These are phyloP conservation scores for Bombus ignitus DNA, from an alignment of 1,140 invertebrate species.

Conservation along the genomic window DNA sequence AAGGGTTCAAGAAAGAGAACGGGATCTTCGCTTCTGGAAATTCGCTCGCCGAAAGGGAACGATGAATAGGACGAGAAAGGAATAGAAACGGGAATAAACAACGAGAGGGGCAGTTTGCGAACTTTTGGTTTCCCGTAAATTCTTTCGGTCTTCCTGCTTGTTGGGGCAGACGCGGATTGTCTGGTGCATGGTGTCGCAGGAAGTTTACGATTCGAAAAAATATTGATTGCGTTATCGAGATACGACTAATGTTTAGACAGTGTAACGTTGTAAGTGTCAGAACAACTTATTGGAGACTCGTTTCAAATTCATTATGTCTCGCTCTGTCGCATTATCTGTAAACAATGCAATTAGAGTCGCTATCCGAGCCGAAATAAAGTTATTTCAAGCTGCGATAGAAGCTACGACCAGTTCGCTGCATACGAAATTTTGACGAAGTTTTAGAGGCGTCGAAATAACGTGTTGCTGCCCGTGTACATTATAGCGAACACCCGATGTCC, in stretches of 20 bases:
- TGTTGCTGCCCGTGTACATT: background rate
- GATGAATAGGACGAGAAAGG: background rate
- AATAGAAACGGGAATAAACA: background rate
- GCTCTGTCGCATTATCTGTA: constrained; percentile 68
- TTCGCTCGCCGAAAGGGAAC: background rate
- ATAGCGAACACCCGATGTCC: too few species aligned
- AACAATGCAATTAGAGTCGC: constrained; percentile 73
- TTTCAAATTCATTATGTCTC: too few species aligned
- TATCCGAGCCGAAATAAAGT: constrained; percentile 75
- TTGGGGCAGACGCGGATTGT: background rate
- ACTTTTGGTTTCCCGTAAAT: background rate
- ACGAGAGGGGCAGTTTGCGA: background rate
- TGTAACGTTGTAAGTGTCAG: too few species aligned
- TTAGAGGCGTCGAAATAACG: constrained; percentile 46
- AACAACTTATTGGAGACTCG: too few species aligned
- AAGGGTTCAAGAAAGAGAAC: too few species aligned
- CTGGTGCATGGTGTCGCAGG: background rate
- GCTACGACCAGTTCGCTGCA: background rate
- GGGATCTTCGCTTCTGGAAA: background rate
- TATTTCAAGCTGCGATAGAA: constrained; percentile 70
- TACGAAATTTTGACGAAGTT: background rate
- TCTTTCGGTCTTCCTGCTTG: background rate
- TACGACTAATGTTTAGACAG: too few species aligned
- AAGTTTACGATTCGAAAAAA: background rate
- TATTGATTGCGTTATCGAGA: background rate